Evolutionary conservation across 2,113 vertebrate species (phyloP).

Genomic region (Labrus mixtus): DNA sequence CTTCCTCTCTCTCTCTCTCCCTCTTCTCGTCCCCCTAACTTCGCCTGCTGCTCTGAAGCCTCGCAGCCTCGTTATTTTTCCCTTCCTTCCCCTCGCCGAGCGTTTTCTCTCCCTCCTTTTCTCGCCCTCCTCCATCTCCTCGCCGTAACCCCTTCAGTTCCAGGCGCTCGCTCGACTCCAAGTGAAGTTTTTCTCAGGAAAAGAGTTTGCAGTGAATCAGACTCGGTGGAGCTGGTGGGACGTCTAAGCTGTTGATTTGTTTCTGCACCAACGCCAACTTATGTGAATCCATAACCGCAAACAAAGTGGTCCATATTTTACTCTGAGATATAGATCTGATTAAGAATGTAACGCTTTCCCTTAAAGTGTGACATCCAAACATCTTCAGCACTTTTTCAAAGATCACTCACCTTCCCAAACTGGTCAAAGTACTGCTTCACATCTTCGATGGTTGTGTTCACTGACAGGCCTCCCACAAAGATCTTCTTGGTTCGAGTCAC

Average conservation of each 20-base stretch:
- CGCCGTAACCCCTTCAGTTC: conserved; percentile 67
- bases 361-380: no score
- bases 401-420: conserved; percentile 94
- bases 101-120: conserved; percentile 50
- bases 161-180: conserved; percentile 26
- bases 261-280: conserved; percentile 3
- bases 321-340: not conserved
- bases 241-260: conserved; percentile 32
- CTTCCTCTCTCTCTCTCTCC: conserved; percentile 21
- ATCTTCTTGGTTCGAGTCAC: conserved; percentile 99
- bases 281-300: not conserved
- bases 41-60: conserved; percentile 67
- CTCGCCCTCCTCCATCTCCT: conserved; percentile 41
- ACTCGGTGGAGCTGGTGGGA: conserved; percentile 10
- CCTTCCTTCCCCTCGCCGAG: conserved; percentile 40
- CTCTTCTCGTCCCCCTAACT: conserved; percentile 48
- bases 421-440: conserved; percentile 99
- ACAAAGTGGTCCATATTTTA: not conserved
- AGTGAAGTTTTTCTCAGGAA: conserved; percentile 45
- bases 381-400: not conserved
- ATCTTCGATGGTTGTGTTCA: conserved; percentile 98
- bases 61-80: conserved; percentile 66
- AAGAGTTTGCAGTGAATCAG: conserved; percentile 40
- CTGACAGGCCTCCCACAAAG: conserved; percentile 97
- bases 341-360: not conserved